Conservation (phyloP, 1,140 invertebrate species). For the Drosophila tsacasi region DNA sequence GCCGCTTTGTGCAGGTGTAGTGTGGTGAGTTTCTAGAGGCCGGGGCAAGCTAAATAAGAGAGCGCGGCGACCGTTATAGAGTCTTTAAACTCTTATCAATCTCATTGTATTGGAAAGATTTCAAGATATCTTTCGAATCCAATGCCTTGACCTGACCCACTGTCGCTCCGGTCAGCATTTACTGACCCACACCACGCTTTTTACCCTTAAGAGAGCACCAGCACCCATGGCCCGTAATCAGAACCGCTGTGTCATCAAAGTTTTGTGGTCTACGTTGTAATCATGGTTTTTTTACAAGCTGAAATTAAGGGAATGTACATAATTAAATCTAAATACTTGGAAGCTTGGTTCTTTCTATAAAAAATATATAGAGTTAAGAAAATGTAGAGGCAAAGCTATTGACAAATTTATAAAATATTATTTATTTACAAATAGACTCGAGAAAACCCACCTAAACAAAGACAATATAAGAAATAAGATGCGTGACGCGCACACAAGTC, state of each 20-base stretch:
- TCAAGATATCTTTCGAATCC: background rate
- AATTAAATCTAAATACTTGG: background rate
- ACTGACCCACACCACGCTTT: background rate
- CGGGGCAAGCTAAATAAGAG: background rate
- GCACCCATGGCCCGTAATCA: background rate
- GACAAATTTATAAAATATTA: too few species aligned
- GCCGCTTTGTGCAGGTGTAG: background rate
- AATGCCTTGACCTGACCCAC: constrained; percentile 15
- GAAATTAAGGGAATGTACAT: background rate
- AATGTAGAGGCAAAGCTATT: too few species aligned
- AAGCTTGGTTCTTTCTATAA: too few species aligned
- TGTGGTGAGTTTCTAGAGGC: constrained; percentile 10
- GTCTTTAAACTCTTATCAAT: background rate
- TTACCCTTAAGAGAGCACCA: background rate
- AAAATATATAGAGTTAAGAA: background rate
- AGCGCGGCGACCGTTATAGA: background rate
- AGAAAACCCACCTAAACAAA: too few species aligned
- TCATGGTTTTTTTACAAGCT: background rate
- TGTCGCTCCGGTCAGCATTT: background rate
- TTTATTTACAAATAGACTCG: too few species aligned
- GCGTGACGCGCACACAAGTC: too few species aligned
- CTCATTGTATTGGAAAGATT: background rate
- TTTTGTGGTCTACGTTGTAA: background rate
- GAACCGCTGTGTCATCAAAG: background rate
- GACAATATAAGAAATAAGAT: too few species aligned